Base-by-base conservation (phyloP, 2,888 invertebrate genomes). In the Drosophila yooni region DNA sequence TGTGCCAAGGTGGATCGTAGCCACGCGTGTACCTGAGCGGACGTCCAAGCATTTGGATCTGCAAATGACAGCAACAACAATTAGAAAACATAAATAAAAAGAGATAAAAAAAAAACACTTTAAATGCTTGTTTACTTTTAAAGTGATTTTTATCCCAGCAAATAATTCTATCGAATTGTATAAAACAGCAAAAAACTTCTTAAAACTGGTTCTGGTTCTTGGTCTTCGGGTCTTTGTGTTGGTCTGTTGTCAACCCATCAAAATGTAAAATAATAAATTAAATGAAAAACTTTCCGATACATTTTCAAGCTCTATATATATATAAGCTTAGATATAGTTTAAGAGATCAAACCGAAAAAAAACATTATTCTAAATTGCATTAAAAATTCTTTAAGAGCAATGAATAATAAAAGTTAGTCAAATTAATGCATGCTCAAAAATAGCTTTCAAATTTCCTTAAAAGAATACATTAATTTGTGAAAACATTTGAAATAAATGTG, bases 21-120 rank as follows among this genome's bases (percentile, higher is more conserved):
- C 98, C 98, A 99, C 29, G 97, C 95, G 80, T 96, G 96, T 56
- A 98, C 98, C 92, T 98, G 97, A 70, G 95, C 95, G 21, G 95
- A 94, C 84, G 96, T 96, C 98, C 98, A 99, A 88, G 96, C 95
- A 91, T 95, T 95, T 77, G 98, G 98, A 95, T 98, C 98, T 98
- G 48, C n/a, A 15, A 3, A n/a, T 25, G 25, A 25, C 8, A 25
- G 25, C 21, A 46, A 8, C 46, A 25, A n/a, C 29, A 48, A 34
- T 36, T 25, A 46, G 27, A 25, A 13, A 13, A 38, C 11, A 13
- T 27, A n/a, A 56, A 29, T 36, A 10, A 56, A 8, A 3, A 56
- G 1, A 15, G 29, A 38, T n/a, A n/a, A 7, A 13, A 54, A 15
- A n/a, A 5, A 34, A 21, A 2, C 10, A 8, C 10, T 25, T 25